Conservation (phyloP, 2,797 vertebrate genomes). For the Balearica regulorum region DNA sequence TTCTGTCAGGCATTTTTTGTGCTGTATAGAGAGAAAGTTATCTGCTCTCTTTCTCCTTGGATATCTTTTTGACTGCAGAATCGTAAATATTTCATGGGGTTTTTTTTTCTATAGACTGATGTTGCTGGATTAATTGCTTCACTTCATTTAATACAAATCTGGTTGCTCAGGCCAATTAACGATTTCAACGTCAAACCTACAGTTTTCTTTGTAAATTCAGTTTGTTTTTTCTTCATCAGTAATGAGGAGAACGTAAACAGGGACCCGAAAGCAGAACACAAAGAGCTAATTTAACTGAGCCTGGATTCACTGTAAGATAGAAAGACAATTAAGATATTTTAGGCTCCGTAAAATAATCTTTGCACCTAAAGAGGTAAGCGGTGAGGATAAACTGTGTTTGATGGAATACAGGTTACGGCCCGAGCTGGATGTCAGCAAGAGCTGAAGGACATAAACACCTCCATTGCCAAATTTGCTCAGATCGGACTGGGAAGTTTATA, state of each 20-base stretch:
- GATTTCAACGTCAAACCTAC: not conserved
- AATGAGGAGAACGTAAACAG: not conserved
- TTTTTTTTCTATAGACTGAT: not conserved
- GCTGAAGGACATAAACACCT: not conserved
- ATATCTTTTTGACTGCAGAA: not conserved
- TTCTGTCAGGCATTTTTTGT: not conserved
- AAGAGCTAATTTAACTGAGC: not conserved
- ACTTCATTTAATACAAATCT: not conserved
- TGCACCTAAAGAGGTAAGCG: not conserved
- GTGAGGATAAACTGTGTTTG: not conserved
- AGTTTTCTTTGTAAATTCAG: not conserved
- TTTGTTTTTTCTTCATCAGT: not conserved
- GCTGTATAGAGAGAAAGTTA: not conserved
- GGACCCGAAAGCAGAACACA: not conserved
- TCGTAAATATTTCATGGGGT: not conserved
- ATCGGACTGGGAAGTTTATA: not conserved
- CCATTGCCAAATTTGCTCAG: not conserved
- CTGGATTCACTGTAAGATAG: not conserved
- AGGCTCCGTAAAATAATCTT: not conserved
- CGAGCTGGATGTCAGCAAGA: not conserved
- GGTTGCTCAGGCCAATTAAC: not conserved
- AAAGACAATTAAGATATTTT: not conserved
- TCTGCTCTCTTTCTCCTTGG: not conserved
- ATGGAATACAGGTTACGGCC: not conserved
- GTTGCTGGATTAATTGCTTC: not conserved